Base-by-base conservation (phyloP, 2,888 invertebrate species). In the Melanostoma scalare region DNA sequence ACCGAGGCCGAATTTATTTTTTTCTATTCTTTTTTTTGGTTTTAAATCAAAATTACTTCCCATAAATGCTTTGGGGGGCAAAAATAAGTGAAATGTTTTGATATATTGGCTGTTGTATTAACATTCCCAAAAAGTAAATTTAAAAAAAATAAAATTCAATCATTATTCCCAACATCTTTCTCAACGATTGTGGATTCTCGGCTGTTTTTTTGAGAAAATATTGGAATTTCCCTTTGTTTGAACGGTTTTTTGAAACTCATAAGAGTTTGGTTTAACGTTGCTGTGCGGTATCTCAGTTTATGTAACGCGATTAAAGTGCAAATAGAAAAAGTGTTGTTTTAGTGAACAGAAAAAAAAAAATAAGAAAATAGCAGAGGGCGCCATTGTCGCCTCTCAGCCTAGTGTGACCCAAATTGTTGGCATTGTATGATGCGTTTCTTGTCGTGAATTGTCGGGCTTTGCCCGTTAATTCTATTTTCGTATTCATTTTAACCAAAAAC, bases 401-500 rank as follows among this genome's bases (percentile, higher is more conserved):
- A 60, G 73, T 36, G 63, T 78, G 82, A 78, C 82, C 82, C 53
- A 78, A 68, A 75, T 81, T 55, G 46, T 44, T 48, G 4, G 35
- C 40, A 63, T 40, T 65, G 20, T 30, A 38, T 48, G 50, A 76
- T 61, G 72, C 55, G 33, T 50, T 38, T 30, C 36, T 68, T 46
- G 4, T 46, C 35, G 58, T 67, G 46, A 46, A 6, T 3, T 48
- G 4, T 0, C 31, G 50, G 30, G 42, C 5, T 36, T 50, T 40
- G 20, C 6, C 4, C 33, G 44, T 67, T 67, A 9, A 46, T 33
- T 58, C 46, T 55, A 71, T 75, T 80, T 74, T 74, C 58, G 52
- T 48, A 56, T 35, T 3, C 4, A 20, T 44, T 58, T 44, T 2
- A 30, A 6, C 56, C 10, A 8, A 20, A n/a, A 35, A 36, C 33